phyloP scores from a whole-genome alignment of 2,888 invertebrate species.

The Coremacera marginata region DNA sequence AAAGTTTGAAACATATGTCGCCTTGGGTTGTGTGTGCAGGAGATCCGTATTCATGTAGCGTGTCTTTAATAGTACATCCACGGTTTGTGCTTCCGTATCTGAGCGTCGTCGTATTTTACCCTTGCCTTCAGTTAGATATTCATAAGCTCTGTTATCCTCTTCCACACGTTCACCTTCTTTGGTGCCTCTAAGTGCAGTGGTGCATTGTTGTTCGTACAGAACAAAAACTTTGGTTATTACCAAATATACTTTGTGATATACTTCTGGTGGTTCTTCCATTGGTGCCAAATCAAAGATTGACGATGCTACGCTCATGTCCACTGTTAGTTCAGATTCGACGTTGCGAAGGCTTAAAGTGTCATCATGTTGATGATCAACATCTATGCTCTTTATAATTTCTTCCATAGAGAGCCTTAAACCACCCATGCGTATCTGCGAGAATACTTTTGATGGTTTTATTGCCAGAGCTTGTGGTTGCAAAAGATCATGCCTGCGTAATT shows the following conservation, averaged over 20 bases:
- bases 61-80: constrained; percentile 74
- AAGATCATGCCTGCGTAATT: constrained; percentile 28
- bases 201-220: constrained; percentile 75
- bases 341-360: neutral
- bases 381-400: constrained; percentile 49
- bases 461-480: neutral
- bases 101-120: constrained; percentile 78
- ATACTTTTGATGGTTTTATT: neutral
- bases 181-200: constrained; percentile 74
- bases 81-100: constrained; percentile 79
- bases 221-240: constrained; percentile 77
- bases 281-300: neutral
- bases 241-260: constrained; percentile 74
- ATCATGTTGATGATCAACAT: neutral
- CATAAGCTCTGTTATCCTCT: constrained; percentile 77
- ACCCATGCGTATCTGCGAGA: constrained; percentile 43
- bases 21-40: constrained; percentile 72
- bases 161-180: constrained; percentile 73
- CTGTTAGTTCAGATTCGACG: neutral
- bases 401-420: constrained; percentile 58
- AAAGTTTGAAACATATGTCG: constrained; percentile 79
- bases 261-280: neutral
- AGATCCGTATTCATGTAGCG: constrained; percentile 74
- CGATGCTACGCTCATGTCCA: neutral
- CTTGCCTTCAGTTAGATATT: constrained; percentile 76